Evolutionary conservation across 2,888 invertebrate genomes (phyloP), one percentile per base, ranked within the genome.

Genomic region (Melinaea menophilus): DNA sequence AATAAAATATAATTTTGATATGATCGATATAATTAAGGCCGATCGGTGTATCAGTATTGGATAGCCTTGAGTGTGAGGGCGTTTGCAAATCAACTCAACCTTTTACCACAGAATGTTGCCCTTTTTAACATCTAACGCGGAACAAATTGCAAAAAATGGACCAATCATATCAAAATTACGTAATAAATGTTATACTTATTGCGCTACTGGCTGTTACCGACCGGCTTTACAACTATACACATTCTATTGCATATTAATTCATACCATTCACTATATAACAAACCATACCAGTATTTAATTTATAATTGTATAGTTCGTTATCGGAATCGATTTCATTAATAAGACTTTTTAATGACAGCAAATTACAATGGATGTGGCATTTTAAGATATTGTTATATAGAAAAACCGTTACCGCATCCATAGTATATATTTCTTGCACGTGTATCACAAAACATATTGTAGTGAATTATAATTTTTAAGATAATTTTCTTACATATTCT

Each of bases 51-150:
- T 71, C 75, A 73, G 63, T 71, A 72, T 72, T 74, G 80, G 76
- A 77, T 77, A 85, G 82, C 88, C 89, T 89, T 90, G 88, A 82
- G 77, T 75, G 81, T 79, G 81, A 84, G 80, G 80, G 74, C 77
- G 68, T 72, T 72, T 71, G 68, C 72, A 73, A 74, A 74, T 78
- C 71, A 68, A 67, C 31, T 22, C 73, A 75, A 78, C 79, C 79
- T 83, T 84, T 81, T 81, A 70, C 75, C 73, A 73, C 69, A 74
- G 71, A 71, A 73, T 67, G 55, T 72, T 77, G 86, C 84, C 84
- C 88, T 85, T 84, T 80, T 84, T 86, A 81, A 79, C 79, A 81
- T 79, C 75, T 75, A 81, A 84, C 74, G 82, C 86, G 84, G 82
- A 87, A 88, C 87, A 80, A 82, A 86, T 84, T 82, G 80, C 79